Evolutionary conservation across 2,797 vertebrate genomes (phyloP), one percentile per base, ranked within the genome.

Genomic region (Lagorchestes hirsutus): DNA sequence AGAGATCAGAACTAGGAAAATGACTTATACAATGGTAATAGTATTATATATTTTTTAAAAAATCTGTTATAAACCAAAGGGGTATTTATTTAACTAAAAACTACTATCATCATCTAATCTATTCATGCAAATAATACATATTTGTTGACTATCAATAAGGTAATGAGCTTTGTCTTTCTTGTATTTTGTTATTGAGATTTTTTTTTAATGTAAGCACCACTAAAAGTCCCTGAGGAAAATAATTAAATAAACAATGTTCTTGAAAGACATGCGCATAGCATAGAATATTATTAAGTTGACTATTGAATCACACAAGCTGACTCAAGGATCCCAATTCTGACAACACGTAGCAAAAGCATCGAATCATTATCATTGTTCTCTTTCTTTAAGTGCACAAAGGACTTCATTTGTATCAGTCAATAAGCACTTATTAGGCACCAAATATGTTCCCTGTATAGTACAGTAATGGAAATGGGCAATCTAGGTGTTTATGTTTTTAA

Each of bases 91-190:
- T 87, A 50, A 46, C 40, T 3, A 9, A 87, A 9, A 24, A 87
- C 74, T 46, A 27, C 9, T 27, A 46, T 27, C 40, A 87, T 27
- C 9, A 87, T 46, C 9, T 46, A 87, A 24, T 11, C 18, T 87
- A 11, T 87, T 11, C 27, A 24, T 46, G 22, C 40, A 87, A 87
- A 87, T 46, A 46, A 46, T 18, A 82, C 0, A 34, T 90, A 52
- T 14, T 28, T 95, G 54, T 31, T 55, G 22, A 91, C 55, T 55
- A 34, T 55, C 50, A 91, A 95, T 97, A 29, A 91, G 29, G 22
- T 27, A 52, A 34, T 96, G 6, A 59, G 92, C 67, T 96, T 93
- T 5, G 6, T 91, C 46, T 56, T 29, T 55, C 27, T 94, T 3
- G n/a, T 94, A 87, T 90, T 3, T 90, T 91, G 90, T 93, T 57